phyloP scores from a whole-genome alignment of 2,888 invertebrate genomes.

The Eristalis arbustorum region DNA sequence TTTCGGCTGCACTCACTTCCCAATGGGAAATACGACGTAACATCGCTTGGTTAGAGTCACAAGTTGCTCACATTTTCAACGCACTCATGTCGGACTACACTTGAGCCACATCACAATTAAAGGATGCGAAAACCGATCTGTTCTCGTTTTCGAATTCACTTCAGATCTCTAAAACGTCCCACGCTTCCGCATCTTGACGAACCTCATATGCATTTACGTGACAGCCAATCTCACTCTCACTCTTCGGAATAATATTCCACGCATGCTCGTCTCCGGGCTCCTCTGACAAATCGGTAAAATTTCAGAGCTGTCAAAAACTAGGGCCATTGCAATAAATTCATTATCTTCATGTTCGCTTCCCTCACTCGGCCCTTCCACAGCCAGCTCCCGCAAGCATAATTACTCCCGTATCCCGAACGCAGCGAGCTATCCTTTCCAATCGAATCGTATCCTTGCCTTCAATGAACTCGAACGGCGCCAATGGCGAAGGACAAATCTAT shows the following conservation, averaged over 20 bases:
- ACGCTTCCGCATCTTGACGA: background rate
- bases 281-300: slow-evolving; percentile 2
- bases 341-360: slow-evolving; percentile 22
- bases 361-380: slow-evolving; percentile 22
- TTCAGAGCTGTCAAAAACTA: slow-evolving; percentile 54
- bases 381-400: slow-evolving; percentile 40
- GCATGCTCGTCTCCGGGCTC: background rate
- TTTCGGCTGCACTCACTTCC: too few species aligned
- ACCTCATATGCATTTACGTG: background rate
- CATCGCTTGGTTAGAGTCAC: too few species aligned
- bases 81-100: too few species aligned
- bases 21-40: too few species aligned
- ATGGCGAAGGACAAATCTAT: slow-evolving; percentile 14
- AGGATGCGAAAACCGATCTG: too few species aligned
- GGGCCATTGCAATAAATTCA: slow-evolving; percentile 60
- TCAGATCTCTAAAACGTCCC: background rate
- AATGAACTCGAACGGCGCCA: slow-evolving; percentile 65
- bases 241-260: background rate
- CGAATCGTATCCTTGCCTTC: slow-evolving; percentile 54
- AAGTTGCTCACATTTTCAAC: too few species aligned
- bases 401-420: slow-evolving; percentile 42
- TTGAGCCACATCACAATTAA: too few species aligned
- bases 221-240: background rate
- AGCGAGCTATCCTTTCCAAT: slow-evolving; percentile 58
- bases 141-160: too few species aligned